Evolutionary conservation across 2,113 vertebrate species (phyloP).

Genomic region (Chauna torquata): DNA sequence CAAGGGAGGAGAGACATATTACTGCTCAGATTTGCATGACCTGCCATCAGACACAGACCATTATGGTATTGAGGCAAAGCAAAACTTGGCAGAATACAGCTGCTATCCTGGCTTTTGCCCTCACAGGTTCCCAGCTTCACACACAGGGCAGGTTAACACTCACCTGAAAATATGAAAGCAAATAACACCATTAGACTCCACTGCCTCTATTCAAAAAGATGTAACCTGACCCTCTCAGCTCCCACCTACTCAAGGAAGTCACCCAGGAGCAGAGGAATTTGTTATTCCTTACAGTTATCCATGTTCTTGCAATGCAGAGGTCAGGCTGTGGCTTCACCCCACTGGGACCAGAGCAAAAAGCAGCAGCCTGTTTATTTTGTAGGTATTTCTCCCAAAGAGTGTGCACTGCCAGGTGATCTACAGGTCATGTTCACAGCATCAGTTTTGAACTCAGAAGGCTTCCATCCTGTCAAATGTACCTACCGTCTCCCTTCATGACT

Average conservation of each 20-base stretch:
- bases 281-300: no score
- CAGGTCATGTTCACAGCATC: accelerated
- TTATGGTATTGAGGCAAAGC: not conserved
- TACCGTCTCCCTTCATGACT: not conserved
- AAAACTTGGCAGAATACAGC: not conserved
- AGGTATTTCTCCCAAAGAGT: not conserved
- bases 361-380: not conserved
- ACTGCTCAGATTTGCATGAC: not conserved
- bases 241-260: not conserved
- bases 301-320: not conserved
- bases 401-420: not conserved
- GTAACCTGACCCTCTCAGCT: not conserved
- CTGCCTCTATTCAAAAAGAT: not conserved
- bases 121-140: not conserved
- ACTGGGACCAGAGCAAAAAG: not conserved
- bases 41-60: not conserved
- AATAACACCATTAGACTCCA: not conserved
- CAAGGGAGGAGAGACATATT: not conserved
- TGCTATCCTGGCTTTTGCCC: not conserved
- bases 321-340: not conserved
- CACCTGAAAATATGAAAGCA: not conserved
- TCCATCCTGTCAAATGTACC: not conserved
- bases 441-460: not conserved
- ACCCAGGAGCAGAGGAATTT: not conserved
- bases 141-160: not conserved